phyloP scores from a whole-genome alignment of 1,140 invertebrate genomes.

The Cataglyphis hispanica region DNA sequence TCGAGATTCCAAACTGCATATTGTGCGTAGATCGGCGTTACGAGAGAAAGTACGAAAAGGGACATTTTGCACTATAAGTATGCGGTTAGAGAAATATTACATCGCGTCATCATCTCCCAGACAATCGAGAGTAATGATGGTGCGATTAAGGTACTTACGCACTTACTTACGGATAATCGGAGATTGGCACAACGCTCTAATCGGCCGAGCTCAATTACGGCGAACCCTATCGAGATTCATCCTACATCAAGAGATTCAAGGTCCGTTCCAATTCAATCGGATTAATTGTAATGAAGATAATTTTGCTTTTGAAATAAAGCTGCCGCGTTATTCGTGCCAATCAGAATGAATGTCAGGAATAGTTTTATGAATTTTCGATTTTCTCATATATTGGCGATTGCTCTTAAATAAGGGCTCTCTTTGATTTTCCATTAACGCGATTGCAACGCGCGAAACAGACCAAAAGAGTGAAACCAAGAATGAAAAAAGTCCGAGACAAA shows the following conservation, averaged over 20 bases:
- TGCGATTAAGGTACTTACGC: slow-evolving; percentile 44
- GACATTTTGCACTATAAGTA: background rate
- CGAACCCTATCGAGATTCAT: slow-evolving; percentile 12
- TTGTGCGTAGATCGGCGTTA: background rate
- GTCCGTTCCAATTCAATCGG: slow-evolving; percentile 26
- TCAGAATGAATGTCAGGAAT: background rate
- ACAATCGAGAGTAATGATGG: slow-evolving; percentile 52
- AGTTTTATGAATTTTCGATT: background rate
- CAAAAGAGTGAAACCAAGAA: background rate
- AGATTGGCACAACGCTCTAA: slow-evolving; percentile 34
- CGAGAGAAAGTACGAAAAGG: slow-evolving; percentile 31
- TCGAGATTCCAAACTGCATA: background rate
- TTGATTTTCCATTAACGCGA: background rate
- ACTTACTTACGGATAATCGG: slow-evolving; percentile 45
- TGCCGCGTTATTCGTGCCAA: background rate
- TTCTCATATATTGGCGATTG: background rate
- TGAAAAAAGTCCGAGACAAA: background rate
- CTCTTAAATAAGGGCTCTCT: background rate
- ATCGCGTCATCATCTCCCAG: slow-evolving; percentile 20
- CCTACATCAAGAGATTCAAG: slow-evolving; percentile 27
- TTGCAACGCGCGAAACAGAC: background rate
- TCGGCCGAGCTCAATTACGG: slow-evolving; percentile 1
- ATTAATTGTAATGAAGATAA: slow-evolving; percentile 24
- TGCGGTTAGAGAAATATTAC: slow-evolving; percentile 28
- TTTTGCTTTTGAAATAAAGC: background rate